phyloP scores from a whole-genome alignment of 2,113 vertebrate species.

The Psittacula cyanocephala region DNA sequence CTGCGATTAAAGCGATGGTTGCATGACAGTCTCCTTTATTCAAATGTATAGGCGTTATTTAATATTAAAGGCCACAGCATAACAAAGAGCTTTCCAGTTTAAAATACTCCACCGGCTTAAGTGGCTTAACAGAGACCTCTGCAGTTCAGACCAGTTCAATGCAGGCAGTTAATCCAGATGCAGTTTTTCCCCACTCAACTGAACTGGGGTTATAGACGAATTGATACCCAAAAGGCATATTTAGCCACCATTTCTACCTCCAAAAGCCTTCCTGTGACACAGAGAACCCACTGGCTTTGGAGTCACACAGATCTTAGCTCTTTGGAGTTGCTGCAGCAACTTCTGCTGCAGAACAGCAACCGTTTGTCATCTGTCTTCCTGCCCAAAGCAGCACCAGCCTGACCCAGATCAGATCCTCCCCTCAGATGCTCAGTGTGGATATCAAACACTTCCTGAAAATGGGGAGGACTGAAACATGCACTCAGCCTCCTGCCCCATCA shows the following conservation, averaged over 20 bases:
- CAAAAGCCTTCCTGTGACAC: background rate
- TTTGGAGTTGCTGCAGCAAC: accelerated
- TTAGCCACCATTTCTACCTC: background rate
- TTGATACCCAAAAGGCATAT: accelerated
- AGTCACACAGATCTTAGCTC: accelerated
- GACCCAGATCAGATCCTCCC: background rate
- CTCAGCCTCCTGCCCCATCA: background rate
- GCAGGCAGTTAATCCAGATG: accelerated
- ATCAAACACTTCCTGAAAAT: accelerated
- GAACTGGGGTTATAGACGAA: accelerated
- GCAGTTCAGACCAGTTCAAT: background rate
- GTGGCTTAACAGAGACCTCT: conserved; percentile 10
- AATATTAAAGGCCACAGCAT: accelerated
- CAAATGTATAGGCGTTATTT: accelerated
- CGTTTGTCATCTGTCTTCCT: accelerated
- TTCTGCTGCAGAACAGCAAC: background rate
- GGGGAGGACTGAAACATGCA: accelerated
- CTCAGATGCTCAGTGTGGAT: background rate
- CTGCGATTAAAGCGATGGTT: background rate
- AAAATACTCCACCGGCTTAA: background rate
- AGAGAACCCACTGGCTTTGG: background rate
- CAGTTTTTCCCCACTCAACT: background rate
- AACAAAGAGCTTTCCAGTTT: background rate
- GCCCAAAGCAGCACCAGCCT: background rate
- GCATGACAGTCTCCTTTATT: background rate